Base-by-base conservation (phyloP, 2,888 invertebrate genomes). In the Ochropleura leucogaster region DNA sequence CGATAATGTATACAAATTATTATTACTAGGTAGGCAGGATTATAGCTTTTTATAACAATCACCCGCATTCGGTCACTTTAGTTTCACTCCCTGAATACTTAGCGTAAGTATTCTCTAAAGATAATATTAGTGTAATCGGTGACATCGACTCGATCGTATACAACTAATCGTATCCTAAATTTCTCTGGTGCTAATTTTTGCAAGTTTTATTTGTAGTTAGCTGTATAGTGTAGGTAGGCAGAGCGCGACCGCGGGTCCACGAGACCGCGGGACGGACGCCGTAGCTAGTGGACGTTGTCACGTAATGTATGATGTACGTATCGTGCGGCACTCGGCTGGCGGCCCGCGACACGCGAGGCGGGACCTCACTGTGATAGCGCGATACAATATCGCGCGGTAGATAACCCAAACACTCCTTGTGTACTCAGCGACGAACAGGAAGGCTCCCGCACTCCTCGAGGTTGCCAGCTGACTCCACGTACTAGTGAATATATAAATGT, bases 111-210 rank as follows among this genome's bases (percentile, higher is more conserved):
- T 87, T 84, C 78, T 83, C 82, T 77, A 80, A 75, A 75, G 69
- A 79, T 82, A 81, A 77, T 78, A 68, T 77, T 86, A 85, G 85
- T 83, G 72, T 87, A 88, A 90, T 92, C 92, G 91, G 84, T 87
- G 88, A 93, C 93, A 93, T 92, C 93, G 92, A 92, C 87, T 87
- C 85, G 87, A 87, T 87, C 79, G 86, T 87, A 89, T 87, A 85
- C 86, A 88, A 85, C 80, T 86, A 84, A 85, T 85, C 79, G 85
- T 90, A 90, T 92, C 90, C 90, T 92, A 90, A 88, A 91, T 93
- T 92, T 93, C 82, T 93, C 93, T 94, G 95, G 95, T 95, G 95
- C 95, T 95, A 93, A 92, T 89, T 89, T 90, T 89, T 90, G 90
- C 88, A 88, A 89, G 89, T 88, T 87, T 90, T 87, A 84, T 85